A percentile compares a stretch with the other conserved stretches of the same genome.
These are phyloP conservation scores for Steinernema khuongi DNA, from an alignment of 1,140 invertebrate genomes.

Conservation along the genomic window DNA sequence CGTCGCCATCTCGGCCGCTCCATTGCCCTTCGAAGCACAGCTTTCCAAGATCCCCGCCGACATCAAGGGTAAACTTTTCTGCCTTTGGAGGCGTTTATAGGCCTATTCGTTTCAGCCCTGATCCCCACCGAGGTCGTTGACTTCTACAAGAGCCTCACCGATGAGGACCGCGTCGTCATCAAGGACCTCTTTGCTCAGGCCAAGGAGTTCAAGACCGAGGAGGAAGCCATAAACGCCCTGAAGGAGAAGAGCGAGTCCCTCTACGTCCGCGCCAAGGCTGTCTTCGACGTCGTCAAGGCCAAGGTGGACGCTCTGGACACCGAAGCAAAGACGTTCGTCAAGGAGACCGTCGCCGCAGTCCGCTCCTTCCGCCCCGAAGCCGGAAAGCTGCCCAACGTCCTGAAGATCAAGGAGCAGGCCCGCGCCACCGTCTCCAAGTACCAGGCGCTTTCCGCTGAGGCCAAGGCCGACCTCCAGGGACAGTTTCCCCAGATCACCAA, in stretches of 20 bases:
- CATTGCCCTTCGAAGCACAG: conserved; percentile 19
- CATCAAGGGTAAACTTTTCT: conserved; percentile 20
- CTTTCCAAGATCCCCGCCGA: conserved; percentile 28
- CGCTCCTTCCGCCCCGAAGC: conserved; percentile 1
- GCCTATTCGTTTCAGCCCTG: background rate
- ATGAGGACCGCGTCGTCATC: conserved; percentile 8
- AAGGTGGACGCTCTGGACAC: conserved; percentile 9
- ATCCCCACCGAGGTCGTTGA: conserved; percentile 18
- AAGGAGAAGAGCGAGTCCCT: conserved; percentile 4
- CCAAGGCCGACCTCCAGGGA: conserved; percentile 15
- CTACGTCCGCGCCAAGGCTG: conserved; percentile 11
- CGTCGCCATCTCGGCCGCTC: conserved; percentile 21
- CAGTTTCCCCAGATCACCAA: conserved; percentile 22
- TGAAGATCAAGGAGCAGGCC: background rate
- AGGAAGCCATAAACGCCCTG: conserved; percentile 17
- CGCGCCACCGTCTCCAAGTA: conserved; percentile 9
- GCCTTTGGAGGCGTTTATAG: background rate
- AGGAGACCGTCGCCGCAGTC: background rate
- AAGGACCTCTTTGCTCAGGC: background rate
- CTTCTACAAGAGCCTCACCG: conserved; percentile 8
- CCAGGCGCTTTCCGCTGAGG: conserved; percentile 1
- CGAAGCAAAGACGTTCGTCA: conserved; percentile 17
- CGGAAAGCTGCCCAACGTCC: background rate
- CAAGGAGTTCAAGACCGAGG: conserved; percentile 15
- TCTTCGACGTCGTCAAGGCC: conserved; percentile 17